phyloP scores from a whole-genome alignment of 2,113 vertebrate species.

The Sander vitreus region DNA sequence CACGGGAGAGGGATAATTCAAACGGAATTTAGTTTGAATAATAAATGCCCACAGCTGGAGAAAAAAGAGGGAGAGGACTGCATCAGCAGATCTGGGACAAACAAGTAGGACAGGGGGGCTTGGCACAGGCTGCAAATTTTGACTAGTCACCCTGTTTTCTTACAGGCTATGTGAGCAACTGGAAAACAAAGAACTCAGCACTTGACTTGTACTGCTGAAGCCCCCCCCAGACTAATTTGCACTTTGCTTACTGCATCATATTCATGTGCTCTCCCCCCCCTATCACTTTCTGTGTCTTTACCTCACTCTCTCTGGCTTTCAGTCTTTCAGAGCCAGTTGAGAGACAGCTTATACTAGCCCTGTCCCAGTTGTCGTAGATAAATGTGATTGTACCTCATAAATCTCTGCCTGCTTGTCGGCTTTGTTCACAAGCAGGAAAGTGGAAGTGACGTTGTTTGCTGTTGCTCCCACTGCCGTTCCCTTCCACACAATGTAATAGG shows the following conservation, averaged over 20 bases:
- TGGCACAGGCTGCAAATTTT: slow-evolving; percentile 68
- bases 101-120: slow-evolving; percentile 74
- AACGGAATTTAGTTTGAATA: slow-evolving; percentile 77
- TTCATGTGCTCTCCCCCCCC: slow-evolving; percentile 23
- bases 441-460: slow-evolving; percentile 36
- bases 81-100: slow-evolving; percentile 82
- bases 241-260: slow-evolving; percentile 68
- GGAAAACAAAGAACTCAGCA: slow-evolving; percentile 78
- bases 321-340: slow-evolving; percentile 29
- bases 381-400: slow-evolving; percentile 57
- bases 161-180: slow-evolving; percentile 63
- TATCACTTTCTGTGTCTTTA: slow-evolving; percentile 42
- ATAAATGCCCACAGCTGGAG: slow-evolving; percentile 74
- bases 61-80: slow-evolving; percentile 54
- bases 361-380: slow-evolving; percentile 55
- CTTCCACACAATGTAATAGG: slow-evolving; percentile 6
- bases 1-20: slow-evolving; percentile 69
- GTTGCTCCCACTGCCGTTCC: neutral
- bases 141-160: slow-evolving; percentile 75
- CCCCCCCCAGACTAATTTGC: slow-evolving; percentile 69
- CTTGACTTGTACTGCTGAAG: slow-evolving; percentile 58
- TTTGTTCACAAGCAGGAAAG: slow-evolving; percentile 49
- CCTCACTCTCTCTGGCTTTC: slow-evolving; percentile 21
- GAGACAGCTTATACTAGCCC: slow-evolving; percentile 27
- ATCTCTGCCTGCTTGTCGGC: slow-evolving; percentile 39